Conservation (phyloP, 92 coral and sea anemone species). For the Isaurus tuberculatus region DNA sequence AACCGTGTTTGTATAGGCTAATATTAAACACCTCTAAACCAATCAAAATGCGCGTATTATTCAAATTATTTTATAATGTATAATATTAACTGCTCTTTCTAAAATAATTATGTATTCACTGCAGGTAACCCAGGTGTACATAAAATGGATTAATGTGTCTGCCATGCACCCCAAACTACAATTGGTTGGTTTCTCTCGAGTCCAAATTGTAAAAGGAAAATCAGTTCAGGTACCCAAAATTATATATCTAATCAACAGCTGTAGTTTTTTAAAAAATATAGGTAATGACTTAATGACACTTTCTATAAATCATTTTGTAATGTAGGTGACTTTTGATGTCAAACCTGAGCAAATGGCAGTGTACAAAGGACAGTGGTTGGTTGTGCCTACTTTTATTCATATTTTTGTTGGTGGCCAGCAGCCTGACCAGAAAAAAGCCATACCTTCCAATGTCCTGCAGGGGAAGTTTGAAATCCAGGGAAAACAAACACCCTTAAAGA, state of each 20-base stretch:
- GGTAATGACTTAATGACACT: too few species aligned
- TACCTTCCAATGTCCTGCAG: slow-evolving; percentile 34
- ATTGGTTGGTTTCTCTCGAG: slow-evolving; percentile 24
- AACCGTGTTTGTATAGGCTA: too few species aligned
- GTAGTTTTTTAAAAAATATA: too few species aligned
- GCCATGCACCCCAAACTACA: slow-evolving; percentile 12
- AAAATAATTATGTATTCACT: neutral
- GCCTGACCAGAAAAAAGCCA: slow-evolving; percentile 19
- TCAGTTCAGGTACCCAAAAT: slow-evolving; percentile 15
- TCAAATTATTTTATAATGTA: too few species aligned
- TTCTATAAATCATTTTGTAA: too few species aligned
- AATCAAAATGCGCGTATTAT: too few species aligned
- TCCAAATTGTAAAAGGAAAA: neutral
- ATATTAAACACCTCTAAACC: too few species aligned
- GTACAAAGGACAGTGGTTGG: slow-evolving; percentile 18
- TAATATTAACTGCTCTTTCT: too few species aligned
- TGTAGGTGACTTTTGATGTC: slow-evolving; percentile 15
- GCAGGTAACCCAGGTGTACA: slow-evolving; percentile 29
- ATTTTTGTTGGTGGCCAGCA: slow-evolving; percentile 29
- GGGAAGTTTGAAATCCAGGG: slow-evolving; percentile 21
- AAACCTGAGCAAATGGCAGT: slow-evolving; percentile 35
- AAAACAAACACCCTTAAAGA: slow-evolving; percentile 28
- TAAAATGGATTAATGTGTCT: slow-evolving; percentile 10
- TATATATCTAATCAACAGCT: too few species aligned
- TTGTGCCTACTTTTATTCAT: slow-evolving; percentile 7